Percentiles rank a stretch among this genome's conserved stretches.
Evolutionary conservation across 2,113 vertebrate species (phyloP).

Genomic region (Thryonomys swinderianus): DNA sequence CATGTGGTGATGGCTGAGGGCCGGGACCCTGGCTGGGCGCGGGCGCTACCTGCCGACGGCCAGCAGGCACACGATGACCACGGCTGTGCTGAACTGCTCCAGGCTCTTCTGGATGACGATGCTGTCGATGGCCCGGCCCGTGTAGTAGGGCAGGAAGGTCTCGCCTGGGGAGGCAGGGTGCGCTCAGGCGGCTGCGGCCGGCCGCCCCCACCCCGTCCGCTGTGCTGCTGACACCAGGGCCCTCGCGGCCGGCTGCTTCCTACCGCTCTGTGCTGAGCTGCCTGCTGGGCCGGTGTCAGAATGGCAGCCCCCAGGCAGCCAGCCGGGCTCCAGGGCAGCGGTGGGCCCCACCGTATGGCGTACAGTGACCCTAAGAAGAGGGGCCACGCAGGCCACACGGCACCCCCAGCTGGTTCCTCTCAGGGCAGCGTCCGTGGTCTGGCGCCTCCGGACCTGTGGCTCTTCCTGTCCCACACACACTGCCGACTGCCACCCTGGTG

Average conservation of each 20-base stretch:
- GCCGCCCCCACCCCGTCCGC: not conserved
- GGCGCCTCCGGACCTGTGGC: not conserved
- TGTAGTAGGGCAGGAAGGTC: conserved; percentile 95
- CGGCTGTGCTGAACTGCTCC: conserved; percentile 90
- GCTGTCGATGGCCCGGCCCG: conserved; percentile 93
- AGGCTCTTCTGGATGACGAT: conserved; percentile 95
- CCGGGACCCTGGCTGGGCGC: not conserved
- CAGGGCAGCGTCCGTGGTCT: not conserved
- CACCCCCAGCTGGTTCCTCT: not conserved
- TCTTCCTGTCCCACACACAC: not conserved
- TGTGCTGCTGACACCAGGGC: too few relatives aligned
- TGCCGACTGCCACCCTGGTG: not conserved
- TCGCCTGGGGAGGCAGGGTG: conserved; percentile 87
- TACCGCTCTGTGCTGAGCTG: not conserved
- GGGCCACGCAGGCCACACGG: not conserved
- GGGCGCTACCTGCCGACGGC: conserved; percentile 92
- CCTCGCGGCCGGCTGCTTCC: not conserved
- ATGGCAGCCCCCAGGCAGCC: not conserved
- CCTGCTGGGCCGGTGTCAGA: not conserved
- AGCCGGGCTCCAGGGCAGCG: not conserved
- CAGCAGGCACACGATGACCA: conserved; percentile 88
- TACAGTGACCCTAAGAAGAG: not conserved
- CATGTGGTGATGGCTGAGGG: not conserved
- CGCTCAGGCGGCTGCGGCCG: not conserved
- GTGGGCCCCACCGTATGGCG: not conserved